Evolutionary conservation across 64 coral and sea anemone genomes (phyloP), one percentile per base, ranked within the genome.

Genomic region (Stylophora pistillata): DNA sequence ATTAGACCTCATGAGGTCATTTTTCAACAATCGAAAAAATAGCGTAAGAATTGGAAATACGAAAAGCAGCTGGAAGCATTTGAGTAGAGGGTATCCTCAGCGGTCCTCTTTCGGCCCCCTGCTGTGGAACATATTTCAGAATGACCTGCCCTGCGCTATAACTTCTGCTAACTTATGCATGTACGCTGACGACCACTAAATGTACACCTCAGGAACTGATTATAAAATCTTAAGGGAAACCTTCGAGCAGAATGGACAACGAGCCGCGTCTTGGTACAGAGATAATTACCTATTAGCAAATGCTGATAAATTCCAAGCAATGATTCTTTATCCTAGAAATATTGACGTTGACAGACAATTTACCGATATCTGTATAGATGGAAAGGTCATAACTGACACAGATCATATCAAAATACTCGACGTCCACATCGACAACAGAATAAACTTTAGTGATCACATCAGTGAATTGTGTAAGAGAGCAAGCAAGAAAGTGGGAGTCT

Each of bases 41-140:
- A 76, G 86, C 25, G 74, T 74, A 20, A 88, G 59, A 77, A 88
- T 87, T 27, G 18, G 62, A 7, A 26, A 53, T 23, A 33, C 17
- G 15, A 66, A 57, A 20, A 88, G 73, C 26, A 61, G 30, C 14
- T 88, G 86, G 86, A 64, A 60, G 78, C 20, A 15, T 2, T 77
- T 64, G 86, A 4, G 7, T 4, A 60, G 74, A 66, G 87, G 87
- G 9, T 89, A 76, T 89, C 87, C 87, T 21, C 87, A 89, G 87
- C 61, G 87, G 11, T 79, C 87, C 17, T 47, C 74, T 65, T 70
- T 87, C 41, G 85, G 85, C 63, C 77, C 14, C 66, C 82, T 0
- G n/a, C 55, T 90, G 69, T 90, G 88, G 77, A 90, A 90, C 63
- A 21, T 90, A 29, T 90, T 72, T 30, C 88, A 90, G 60, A 90